Conservation (phyloP, 2,797 vertebrate species). For the Macroramphosus scolopax region DNA sequence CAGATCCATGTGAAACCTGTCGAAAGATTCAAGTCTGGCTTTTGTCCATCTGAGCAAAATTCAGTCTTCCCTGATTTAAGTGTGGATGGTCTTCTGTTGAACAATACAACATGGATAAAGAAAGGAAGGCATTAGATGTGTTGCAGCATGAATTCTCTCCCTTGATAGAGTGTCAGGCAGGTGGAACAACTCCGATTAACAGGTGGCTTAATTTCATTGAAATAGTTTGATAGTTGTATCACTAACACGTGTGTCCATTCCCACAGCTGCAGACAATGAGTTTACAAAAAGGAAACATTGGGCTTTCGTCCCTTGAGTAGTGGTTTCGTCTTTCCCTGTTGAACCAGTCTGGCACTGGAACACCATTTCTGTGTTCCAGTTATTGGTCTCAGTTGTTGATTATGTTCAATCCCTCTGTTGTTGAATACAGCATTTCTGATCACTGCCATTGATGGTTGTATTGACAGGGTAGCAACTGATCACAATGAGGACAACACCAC, state of each 20-base stretch:
- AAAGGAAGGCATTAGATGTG: no score
- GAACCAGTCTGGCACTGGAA: neutral
- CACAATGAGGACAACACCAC: slow-evolving; percentile 92
- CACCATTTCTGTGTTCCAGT: neutral
- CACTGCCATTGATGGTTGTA: no score
- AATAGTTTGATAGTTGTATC: no score
- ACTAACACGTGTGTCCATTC: slow-evolving; percentile 37
- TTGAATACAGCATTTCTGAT: no score
- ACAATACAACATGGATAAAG: no score
- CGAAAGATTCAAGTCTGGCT: slow-evolving; percentile 12
- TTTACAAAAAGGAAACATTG: slow-evolving; percentile 28
- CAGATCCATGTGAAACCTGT: slow-evolving; percentile 40
- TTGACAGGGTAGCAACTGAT: slow-evolving; percentile 88
- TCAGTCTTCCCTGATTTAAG: slow-evolving; percentile 13
- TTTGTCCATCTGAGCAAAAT: slow-evolving; percentile 2
- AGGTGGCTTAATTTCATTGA: no score
- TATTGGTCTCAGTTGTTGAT: neutral
- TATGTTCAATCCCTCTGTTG: no score
- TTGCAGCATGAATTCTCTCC: slow-evolving; percentile 3
- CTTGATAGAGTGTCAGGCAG: no score
- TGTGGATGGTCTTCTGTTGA: no score
- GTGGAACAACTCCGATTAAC: no score
- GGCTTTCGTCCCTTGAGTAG: slow-evolving; percentile 44
- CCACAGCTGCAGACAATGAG: slow-evolving; percentile 44
- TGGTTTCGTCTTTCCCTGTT: slow-evolving; percentile 41